Evolutionary conservation across 2,113 vertebrate genomes (phyloP).

Genomic region (Taxidea taxus): DNA sequence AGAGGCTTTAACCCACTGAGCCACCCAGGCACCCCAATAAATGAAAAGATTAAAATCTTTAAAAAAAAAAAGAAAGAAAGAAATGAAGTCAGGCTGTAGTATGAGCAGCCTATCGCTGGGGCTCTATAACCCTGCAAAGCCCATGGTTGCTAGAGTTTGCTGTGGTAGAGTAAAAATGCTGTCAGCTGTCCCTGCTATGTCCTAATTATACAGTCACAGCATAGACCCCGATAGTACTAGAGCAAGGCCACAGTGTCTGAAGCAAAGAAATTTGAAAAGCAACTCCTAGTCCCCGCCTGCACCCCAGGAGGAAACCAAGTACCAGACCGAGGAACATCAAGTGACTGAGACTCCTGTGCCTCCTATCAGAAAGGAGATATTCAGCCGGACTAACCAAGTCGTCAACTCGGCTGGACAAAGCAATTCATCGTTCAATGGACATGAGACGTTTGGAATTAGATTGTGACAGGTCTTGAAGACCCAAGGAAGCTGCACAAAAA

Average conservation of each 20-base stretch:
- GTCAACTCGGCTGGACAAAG: background rate
- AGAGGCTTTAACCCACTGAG: no score
- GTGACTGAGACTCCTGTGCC: background rate
- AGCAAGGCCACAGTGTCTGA: background rate
- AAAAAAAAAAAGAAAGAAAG: no score
- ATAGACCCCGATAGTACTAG: background rate
- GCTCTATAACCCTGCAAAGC: background rate
- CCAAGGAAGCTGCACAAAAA: background rate
- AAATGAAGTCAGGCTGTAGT: background rate
- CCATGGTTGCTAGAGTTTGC: background rate
- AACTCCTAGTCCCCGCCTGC: background rate
- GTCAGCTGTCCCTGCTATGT: background rate
- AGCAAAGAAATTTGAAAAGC: slow-evolving; percentile 9
- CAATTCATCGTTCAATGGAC: background rate
- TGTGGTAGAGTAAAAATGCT: background rate
- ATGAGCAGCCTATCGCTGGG: background rate
- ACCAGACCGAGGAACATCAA: background rate
- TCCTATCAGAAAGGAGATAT: background rate
- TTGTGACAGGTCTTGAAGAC: background rate
- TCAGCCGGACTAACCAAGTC: background rate
- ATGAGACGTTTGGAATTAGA: background rate
- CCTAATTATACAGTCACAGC: background rate
- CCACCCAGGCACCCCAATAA: no score
- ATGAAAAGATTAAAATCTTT: no score
- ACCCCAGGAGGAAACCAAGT: background rate